These are phyloP conservation scores for Tromatobia lineatoria DNA, from an alignment of 2,888 invertebrate genomes.

Conservation along the genomic window DNA sequence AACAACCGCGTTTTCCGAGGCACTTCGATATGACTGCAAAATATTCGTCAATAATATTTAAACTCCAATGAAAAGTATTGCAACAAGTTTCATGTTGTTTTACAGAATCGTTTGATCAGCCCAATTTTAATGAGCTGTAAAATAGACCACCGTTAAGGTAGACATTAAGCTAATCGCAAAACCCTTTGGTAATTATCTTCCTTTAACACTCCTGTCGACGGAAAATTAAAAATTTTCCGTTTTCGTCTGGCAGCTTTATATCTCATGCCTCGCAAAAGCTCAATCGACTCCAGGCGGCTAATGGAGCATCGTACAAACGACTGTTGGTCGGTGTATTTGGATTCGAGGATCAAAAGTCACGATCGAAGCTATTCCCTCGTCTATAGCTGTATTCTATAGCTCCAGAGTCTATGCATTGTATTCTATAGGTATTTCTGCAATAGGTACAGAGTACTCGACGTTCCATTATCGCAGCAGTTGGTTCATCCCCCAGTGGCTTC, in stretches of 20 bases:
- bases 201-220: not conserved
- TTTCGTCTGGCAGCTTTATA: not conserved
- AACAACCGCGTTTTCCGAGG: too few relatives aligned
- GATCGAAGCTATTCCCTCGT: constrained; percentile 30
- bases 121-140: too few relatives aligned
- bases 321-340: constrained; percentile 9
- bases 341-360: constrained; percentile 41
- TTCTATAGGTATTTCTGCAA: constrained; percentile 9
- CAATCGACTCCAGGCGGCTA: constrained; percentile 26
- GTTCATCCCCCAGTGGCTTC: constrained; percentile 40
- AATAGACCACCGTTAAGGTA: not conserved
- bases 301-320: constrained; percentile 14
- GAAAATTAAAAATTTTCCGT: constrained; percentile 1
- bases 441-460: constrained; percentile 36
- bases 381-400: constrained; percentile 1
- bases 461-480: constrained; percentile 55
- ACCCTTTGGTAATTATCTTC: not conserved
- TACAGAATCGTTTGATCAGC: too few relatives aligned
- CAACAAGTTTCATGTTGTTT: too few relatives aligned
- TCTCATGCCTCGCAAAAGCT: not conserved
- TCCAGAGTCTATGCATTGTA: constrained; percentile 1
- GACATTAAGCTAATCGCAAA: constrained; percentile 3
- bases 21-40: too few relatives aligned
- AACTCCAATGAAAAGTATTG: too few relatives aligned
- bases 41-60: too few relatives aligned